Conservation (phyloP, 2,113 vertebrate species). For the Sula dactylatra region DNA sequence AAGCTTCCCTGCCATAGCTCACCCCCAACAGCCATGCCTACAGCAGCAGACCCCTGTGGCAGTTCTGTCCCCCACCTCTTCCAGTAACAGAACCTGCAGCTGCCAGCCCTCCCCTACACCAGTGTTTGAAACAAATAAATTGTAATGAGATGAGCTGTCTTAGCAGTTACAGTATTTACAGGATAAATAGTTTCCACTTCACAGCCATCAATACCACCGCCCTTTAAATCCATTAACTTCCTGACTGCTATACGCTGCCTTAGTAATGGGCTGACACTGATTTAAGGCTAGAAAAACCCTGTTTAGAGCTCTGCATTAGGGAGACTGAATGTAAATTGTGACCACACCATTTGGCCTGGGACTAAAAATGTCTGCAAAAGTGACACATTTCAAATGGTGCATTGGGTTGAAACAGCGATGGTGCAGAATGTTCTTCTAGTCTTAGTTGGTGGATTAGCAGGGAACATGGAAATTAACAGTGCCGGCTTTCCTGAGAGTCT, state of each 20-base stretch:
- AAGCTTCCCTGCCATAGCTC: neutral
- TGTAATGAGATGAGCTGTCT: slow-evolving; percentile 38
- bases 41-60: neutral
- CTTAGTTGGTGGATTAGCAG: neutral
- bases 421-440: neutral
- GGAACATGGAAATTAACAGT: neutral
- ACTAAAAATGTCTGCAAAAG: neutral
- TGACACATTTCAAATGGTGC: neutral
- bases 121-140: slow-evolving; percentile 32
- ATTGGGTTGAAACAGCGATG: neutral
- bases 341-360: neutral
- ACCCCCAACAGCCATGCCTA: neutral
- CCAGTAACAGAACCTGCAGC: neutral
- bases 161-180: slow-evolving; percentile 62
- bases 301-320: slow-evolving; percentile 11
- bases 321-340: slow-evolving; percentile 26
- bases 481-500: neutral
- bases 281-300: slow-evolving; percentile 25
- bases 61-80: neutral
- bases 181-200: slow-evolving; percentile 68
- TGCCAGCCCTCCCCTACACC: neutral
- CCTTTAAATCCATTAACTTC: slow-evolving; percentile 60
- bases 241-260: neutral
- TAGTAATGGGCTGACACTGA: slow-evolving; percentile 32
- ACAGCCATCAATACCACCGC: slow-evolving; percentile 29